Evolutionary conservation across 2,888 invertebrate genomes (phyloP).

Genomic region (Acanthopleura granulata): DNA sequence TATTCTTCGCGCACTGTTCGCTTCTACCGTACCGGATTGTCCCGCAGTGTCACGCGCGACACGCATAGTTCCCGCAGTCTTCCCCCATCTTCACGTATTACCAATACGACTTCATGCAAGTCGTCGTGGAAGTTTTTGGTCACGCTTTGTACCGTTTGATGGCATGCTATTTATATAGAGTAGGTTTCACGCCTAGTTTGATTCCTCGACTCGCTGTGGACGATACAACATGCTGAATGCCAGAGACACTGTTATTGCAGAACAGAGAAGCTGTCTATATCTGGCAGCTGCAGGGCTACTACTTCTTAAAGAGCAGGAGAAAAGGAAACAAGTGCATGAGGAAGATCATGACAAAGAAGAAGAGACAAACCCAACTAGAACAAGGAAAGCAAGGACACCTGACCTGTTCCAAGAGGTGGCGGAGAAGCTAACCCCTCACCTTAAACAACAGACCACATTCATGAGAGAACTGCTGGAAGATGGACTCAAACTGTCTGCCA

Average conservation of each 20-base stretch:
- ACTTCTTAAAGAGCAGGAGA: not conserved
- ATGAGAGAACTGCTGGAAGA: conserved; percentile 15
- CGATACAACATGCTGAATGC: conserved; percentile 8
- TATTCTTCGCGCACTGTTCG: too few relatives aligned
- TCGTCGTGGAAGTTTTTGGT: too few relatives aligned
- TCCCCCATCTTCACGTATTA: too few relatives aligned
- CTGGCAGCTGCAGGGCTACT: not conserved
- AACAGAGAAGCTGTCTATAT: not conserved
- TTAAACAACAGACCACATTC: conserved; percentile 17
- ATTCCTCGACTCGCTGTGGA: not conserved
- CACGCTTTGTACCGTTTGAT: too few relatives aligned
- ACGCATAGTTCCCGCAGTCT: too few relatives aligned
- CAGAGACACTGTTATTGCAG: conserved; percentile 7
- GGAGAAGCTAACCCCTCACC: not conserved
- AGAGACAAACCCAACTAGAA: not conserved
- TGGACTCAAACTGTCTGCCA: conserved; percentile 25
- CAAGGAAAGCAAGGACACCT: not conserved
- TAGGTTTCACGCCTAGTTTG: not conserved
- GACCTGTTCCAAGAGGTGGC: conserved; percentile 19
- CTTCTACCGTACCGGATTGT: too few relatives aligned
- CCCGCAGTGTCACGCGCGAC: too few relatives aligned
- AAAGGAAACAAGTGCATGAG: not conserved
- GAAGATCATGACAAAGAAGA: not conserved
- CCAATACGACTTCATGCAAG: too few relatives aligned
- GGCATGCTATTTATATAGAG: not conserved